phyloP scores from a whole-genome alignment of 1,140 invertebrate species.

The Hetaerina americana region DNA sequence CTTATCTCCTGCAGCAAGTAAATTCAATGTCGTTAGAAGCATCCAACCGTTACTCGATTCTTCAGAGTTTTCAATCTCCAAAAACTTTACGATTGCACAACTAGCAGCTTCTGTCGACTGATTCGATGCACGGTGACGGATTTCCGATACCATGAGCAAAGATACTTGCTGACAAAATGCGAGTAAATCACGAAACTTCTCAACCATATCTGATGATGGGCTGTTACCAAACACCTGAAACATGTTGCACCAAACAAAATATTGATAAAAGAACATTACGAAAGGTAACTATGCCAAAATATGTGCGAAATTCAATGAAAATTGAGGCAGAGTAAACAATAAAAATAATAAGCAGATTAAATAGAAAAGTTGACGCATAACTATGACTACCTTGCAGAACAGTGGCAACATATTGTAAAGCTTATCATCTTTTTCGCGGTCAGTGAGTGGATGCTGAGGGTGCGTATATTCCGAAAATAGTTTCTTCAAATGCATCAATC shows the following conservation, averaged over 20 bases:
- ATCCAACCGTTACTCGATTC: conserved; percentile 95
- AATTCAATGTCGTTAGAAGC: conserved; percentile 79
- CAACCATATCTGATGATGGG: conserved; percentile 82
- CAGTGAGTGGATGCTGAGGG: conserved; percentile 62
- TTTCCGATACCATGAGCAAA: conserved; percentile 88
- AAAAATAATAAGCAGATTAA: too few relatives aligned
- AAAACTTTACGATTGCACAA: conserved; percentile 88
- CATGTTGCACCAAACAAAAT: too few relatives aligned
- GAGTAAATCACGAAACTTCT: conserved; percentile 87
- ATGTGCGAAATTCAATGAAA: too few relatives aligned
- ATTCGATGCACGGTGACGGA: conserved; percentile 82
- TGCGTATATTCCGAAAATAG: conserved; percentile 88
- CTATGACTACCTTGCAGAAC: conserved; percentile 77
- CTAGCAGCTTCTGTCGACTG: conserved; percentile 91
- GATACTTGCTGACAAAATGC: conserved; percentile 90
- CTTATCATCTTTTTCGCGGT: conserved; percentile 80
- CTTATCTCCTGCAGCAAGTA: conserved; percentile 72
- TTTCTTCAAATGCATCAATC: conserved; percentile 91
- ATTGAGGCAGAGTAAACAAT: too few relatives aligned
- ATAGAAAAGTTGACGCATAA: not conserved
- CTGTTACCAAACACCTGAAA: conserved; percentile 80
- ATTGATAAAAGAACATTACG: too few relatives aligned
- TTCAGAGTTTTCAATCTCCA: conserved; percentile 84
- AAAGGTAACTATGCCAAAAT: too few relatives aligned
- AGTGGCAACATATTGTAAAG: conserved; percentile 96